Base-by-base conservation (phyloP, 2,888 invertebrate species). In the Azorinus chamasolen region DNA sequence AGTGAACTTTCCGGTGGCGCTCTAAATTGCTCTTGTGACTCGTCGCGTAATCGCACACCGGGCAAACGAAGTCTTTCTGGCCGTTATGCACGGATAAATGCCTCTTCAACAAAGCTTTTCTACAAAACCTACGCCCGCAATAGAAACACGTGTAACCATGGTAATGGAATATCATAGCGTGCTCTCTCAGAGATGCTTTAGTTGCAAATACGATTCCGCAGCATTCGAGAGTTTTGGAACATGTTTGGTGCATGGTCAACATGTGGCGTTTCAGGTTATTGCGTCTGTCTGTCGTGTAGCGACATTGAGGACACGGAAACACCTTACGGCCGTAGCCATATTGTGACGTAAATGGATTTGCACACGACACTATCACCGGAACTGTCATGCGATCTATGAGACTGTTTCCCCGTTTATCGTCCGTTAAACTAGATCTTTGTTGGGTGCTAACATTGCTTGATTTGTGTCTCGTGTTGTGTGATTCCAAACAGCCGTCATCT, bases 21-120 rank as follows among this genome's bases (percentile, higher is more conserved):
- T 93, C 93, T 43, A 94, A 86, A 79, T 94, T 94, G 71, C 93
- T 93, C 83, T 94, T 94, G 85, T 94, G 94, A 66, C 93, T 93
- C n/a, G 93, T 93, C 41, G 93, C 93, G 80, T 94, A 94, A 65
- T 91, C 91, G 77, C 94, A 94, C 1, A 91, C 83, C 48, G 85
- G 79, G 77, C 94, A 94, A 1, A 91, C 87, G 85, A 92, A 93
- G 63, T 93, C 93, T 83, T 93, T 93, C 76, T 91, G 91, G 0
- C 94, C 94, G 50, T 93, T 93, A 87, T 94, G 94, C 16, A 94
- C 94, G 8, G 93, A 92, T 64, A 93, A 87, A 79, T 94, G 94
- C 18, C 94, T 90, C 78, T 93, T 93, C 22, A 94, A 89, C 39
- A 94, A 89, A 2, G 94, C 94, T 77, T 93, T 93, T 41, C 94